Conservation (phyloP, 1,140 invertebrate species). For the Neotoxoptera formosana region DNA sequence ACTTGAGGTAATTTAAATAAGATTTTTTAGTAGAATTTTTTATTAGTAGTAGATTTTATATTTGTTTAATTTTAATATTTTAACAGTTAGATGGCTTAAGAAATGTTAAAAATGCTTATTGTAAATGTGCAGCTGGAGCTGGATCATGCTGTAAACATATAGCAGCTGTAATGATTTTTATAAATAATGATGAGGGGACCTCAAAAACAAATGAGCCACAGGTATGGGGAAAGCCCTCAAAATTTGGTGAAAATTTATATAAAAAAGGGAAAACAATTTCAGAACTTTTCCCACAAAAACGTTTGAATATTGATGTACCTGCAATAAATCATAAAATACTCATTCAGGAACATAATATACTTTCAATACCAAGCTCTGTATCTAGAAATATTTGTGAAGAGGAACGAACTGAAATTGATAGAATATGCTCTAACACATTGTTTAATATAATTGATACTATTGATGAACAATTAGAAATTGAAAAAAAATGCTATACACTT, state of each 20-base stretch:
- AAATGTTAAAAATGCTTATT: not conserved
- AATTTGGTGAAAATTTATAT: not conserved
- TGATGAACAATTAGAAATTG: too few species aligned
- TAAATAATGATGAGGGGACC: not conserved
- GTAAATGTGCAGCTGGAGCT: not conserved
- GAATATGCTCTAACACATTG: too few species aligned
- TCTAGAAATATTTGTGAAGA: not conserved
- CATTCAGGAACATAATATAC: not conserved
- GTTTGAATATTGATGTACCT: not conserved
- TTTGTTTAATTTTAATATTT: not conserved
- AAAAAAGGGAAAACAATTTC: not conserved
- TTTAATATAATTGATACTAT: too few species aligned
- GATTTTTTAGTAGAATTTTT: not conserved
- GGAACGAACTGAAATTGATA: too few species aligned
- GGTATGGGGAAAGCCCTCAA: not conserved
- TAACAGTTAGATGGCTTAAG: not conserved
- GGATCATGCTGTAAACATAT: not conserved
- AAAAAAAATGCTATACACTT: too few species aligned
- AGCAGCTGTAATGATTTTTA: not conserved
- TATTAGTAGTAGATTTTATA: not conserved
- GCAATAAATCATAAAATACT: not conserved
- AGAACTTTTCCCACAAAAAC: conserved; percentile 6
- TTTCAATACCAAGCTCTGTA: conserved; percentile 18
- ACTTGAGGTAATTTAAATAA: conserved; percentile 18
- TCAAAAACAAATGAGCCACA: not conserved